Percentiles rank a stretch among this genome's conserved stretches.
Conservation (phyloP, 2,797 vertebrate species). For the Hydrophis major region DNA sequence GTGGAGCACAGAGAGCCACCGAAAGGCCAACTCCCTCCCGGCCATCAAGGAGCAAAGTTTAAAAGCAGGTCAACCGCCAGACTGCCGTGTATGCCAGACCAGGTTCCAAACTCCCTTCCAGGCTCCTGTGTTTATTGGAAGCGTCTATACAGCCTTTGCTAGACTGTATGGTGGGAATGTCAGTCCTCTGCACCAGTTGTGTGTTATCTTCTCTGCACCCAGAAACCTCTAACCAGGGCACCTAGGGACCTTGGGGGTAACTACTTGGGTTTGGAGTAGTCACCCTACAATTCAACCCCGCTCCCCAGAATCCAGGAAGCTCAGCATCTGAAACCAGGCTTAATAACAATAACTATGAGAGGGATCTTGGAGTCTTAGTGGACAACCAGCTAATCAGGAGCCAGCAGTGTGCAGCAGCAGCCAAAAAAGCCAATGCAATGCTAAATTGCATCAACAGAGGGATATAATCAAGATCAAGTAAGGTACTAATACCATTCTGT, state of each 20-base stretch:
- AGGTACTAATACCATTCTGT: too few species aligned
- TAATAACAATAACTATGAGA: too few species aligned
- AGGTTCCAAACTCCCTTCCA: background rate
- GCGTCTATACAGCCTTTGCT: background rate
- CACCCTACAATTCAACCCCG: background rate
- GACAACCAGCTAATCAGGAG: too few species aligned
- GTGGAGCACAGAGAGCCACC: background rate
- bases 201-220: background rate
- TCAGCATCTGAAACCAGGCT: background rate
- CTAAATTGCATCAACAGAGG: too few species aligned
- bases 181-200: background rate
- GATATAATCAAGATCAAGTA: too few species aligned
- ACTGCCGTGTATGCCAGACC: background rate
- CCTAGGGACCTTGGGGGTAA: background rate
- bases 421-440: too few species aligned
- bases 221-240: background rate
- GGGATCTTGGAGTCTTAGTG: too few species aligned
- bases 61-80: background rate
- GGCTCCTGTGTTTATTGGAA: background rate
- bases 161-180: background rate
- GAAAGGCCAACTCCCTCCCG: background rate
- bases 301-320: background rate
- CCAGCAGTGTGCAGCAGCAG: too few species aligned
- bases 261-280: background rate
- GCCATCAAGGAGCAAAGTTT: background rate